Base-by-base conservation (phyloP, 2,113 vertebrate species). In the Syngnathoides biaculeatus region DNA sequence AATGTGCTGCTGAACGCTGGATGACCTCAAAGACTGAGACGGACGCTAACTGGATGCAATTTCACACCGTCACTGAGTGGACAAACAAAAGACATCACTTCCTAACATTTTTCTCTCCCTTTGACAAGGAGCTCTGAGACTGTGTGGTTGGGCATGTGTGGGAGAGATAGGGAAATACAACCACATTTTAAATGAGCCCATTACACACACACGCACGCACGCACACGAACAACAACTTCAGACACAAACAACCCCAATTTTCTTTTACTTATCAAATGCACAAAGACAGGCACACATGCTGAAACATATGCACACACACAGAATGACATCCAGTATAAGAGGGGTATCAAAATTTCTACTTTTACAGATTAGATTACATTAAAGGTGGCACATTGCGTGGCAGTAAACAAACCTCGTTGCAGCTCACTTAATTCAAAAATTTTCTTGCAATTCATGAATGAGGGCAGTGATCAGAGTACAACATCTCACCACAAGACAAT, bases 161-260 rank as follows among this genome's bases (percentile, higher is more conserved):
- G 58, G 58, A 63, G 64, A 50, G 61, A 52, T 26, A 2, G 47
- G 38, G 48, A 13, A 65, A 2, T 30, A 30, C 69, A 66, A 67
- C 43, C 12, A 65, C 2, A 60, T 71, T 24, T 2, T 64, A 69
- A 75, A 79, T 78, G 13, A 58, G 60, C 30, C 64, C 22, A 72
- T 85, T 85, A 79, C 79, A 83, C 24, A 59, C n/a, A n/a, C n/a
- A n/a, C n/a, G n/a, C n/a, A n/a, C n/a, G n/a, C n/a, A n/a, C n/a
- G n/a, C n/a, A n/a, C n/a, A n/a, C n/a, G n/a, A 39, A 40, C 20
- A 40, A 76, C 76, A 74, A 75, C 79, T 84, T 77, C 71, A 80
- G 67, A 58, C 53, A 66, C 1, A 71, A 53, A 57, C 58, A 69
- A 61, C 24, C n/a, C 57, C 30, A 59, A 20, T 39, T 59, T 5